Evolutionary conservation across 2,797 vertebrate genomes (phyloP).

Genomic region (Threskiornis aethiopicus): DNA sequence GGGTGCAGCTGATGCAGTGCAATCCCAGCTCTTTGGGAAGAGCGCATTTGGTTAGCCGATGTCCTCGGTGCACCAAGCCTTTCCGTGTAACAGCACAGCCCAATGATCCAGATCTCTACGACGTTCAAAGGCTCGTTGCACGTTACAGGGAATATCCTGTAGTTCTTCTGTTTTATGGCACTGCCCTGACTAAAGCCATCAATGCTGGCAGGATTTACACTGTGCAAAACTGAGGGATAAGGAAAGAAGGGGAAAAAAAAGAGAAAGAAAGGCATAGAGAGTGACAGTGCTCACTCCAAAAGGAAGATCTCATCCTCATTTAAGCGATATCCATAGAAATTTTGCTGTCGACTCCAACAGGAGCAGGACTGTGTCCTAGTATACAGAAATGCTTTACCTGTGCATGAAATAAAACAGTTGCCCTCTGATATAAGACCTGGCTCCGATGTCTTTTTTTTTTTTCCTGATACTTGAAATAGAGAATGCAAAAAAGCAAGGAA

Average conservation of each 20-base stretch:
- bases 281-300: background rate
- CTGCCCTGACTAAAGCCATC: background rate
- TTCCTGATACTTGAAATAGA: background rate
- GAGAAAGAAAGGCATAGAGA: background rate
- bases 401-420: background rate
- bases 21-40: background rate
- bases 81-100: background rate
- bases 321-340: background rate
- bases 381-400: background rate
- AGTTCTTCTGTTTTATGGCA: background rate
- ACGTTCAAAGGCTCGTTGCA: background rate
- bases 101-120: rapidly evolving
- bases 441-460: rapidly evolving
- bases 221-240: background rate
- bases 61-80: background rate
- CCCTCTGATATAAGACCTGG: background rate
- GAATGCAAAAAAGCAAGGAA: background rate
- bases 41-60: background rate
- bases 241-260: background rate
- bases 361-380: background rate
- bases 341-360: background rate
- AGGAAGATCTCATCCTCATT: background rate
- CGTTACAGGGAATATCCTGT: rapidly evolving
- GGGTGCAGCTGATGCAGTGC: background rate
- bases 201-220: background rate